Evolutionary conservation across 2,888 invertebrate genomes (phyloP).

Genomic region (Imbricaverruca yamaguchii): DNA sequence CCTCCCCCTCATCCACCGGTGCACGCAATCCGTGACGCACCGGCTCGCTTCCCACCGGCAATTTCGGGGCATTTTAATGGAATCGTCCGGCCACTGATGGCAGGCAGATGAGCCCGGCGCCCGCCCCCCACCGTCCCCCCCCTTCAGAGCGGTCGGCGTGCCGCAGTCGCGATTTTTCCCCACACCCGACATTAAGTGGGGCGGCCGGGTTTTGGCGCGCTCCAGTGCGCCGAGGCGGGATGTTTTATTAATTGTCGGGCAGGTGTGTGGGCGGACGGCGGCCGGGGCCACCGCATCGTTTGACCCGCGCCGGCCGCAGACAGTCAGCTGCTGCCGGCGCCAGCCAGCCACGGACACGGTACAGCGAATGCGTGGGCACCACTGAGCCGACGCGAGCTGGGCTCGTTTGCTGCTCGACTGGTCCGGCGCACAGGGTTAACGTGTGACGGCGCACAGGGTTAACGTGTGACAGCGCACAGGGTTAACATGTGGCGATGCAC

Average conservation of each 20-base stretch:
- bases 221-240: background rate
- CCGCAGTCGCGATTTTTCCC: background rate
- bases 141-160: background rate
- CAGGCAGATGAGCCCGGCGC: background rate
- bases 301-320: background rate
- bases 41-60: background rate
- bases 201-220: background rate
- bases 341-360: too few relatives aligned
- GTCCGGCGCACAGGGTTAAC: too few relatives aligned
- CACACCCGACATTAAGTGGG: background rate
- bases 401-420: too few relatives aligned
- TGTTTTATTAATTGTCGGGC: conserved; percentile 11
- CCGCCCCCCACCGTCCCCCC: background rate
- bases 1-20: background rate
- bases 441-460: too few relatives aligned
- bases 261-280: background rate
- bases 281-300: background rate
- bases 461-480: too few relatives aligned
- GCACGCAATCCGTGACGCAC: conserved; percentile 14
- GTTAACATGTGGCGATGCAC: too few relatives aligned
- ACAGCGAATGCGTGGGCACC: too few relatives aligned
- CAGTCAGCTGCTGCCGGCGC: too few relatives aligned
- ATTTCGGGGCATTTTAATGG: conserved; percentile 13
- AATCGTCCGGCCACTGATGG: background rate
- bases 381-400: too few relatives aligned